Percentiles rank a stretch among this genome's conserved stretches.
These are phyloP conservation scores for Megalurothrips usitatus DNA, from an alignment of 2,888 invertebrate species.

Conservation along the genomic window DNA sequence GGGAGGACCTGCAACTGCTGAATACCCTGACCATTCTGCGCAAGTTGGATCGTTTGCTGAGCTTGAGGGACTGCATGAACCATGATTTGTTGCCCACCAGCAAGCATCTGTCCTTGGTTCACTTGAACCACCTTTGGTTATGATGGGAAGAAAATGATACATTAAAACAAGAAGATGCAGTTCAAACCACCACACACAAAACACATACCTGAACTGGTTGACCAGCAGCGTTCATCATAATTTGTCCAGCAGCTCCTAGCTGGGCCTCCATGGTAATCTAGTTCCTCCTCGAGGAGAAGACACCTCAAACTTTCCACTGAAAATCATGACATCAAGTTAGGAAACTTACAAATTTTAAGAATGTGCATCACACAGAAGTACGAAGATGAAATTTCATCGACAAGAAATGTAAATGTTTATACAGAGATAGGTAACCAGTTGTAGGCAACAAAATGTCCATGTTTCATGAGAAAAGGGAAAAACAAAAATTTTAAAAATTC, in stretches of 20 bases:
- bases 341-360: background rate
- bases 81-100: slow-evolving; percentile 66
- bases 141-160: slow-evolving; percentile 43
- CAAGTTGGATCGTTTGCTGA: slow-evolving; percentile 57
- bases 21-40: slow-evolving; percentile 59
- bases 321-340: background rate
- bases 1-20: slow-evolving; percentile 72
- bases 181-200: background rate
- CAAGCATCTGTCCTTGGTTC: slow-evolving; percentile 61
- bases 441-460: background rate
- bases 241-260: slow-evolving; percentile 59
- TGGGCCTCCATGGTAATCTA: slow-evolving; percentile 56
- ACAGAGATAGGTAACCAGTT: background rate
- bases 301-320: background rate
- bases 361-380: background rate
- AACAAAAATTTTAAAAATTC: background rate
- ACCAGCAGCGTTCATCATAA: slow-evolving; percentile 48
- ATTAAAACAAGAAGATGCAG: background rate
- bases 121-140: slow-evolving; percentile 47
- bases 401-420: background rate
- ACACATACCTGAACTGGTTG: slow-evolving; percentile 52
- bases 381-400: background rate
- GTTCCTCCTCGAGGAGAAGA: background rate
- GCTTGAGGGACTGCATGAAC: slow-evolving; percentile 62
- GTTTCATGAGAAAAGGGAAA: background rate